Base-by-base conservation (phyloP, 1,140 invertebrate genomes). In the Idris sp. region DNA sequence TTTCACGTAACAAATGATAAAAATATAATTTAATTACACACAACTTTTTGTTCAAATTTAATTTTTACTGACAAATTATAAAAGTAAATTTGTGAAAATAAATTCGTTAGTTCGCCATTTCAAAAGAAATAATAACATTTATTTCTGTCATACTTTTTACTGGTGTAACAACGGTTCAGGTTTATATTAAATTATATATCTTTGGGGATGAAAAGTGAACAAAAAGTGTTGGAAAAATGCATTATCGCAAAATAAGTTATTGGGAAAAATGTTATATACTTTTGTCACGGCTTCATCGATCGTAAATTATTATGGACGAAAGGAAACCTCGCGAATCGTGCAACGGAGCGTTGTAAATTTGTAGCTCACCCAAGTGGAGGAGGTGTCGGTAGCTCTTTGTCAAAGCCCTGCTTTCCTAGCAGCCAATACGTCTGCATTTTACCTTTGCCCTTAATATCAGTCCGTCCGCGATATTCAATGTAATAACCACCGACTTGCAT, bases 361-460 rank as follows among this genome's bases (percentile, higher is more conserved):
- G 53, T 53, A 76, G 40, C 90, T 92, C 87, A 95, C 94, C 92
- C 92, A 26, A 95, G 89, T 1, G 92, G 90, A 2, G 94, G 93
- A 38, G 94, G 94, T 19, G 89, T 89, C 5, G 96, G 96, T 6
- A 97, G 87, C 16, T 91, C 90, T 85, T 96, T 96, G 73, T 95
- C 92, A 82, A 97, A 97, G 14, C 94, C 95, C 36, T 94, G 92
- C 86, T 95, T 96, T 40, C 95, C 95, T 18, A 94, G 88, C 35
- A 98, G 87, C 96, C 96, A 97, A 86, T 95, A 97, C 0, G 96
- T 97, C 59, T 92, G 92, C 92, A 96, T 94, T 81, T 91, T 91
- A 25, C 96, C 96, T 89, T 97, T 97, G 36, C 95, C 96, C 88
- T 97, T 97, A 38, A 97, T 89, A 72, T 95, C 93, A 1, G 94